Conservation (phyloP, 2,797 vertebrate genomes). For the Myioborus miniatus region DNA sequence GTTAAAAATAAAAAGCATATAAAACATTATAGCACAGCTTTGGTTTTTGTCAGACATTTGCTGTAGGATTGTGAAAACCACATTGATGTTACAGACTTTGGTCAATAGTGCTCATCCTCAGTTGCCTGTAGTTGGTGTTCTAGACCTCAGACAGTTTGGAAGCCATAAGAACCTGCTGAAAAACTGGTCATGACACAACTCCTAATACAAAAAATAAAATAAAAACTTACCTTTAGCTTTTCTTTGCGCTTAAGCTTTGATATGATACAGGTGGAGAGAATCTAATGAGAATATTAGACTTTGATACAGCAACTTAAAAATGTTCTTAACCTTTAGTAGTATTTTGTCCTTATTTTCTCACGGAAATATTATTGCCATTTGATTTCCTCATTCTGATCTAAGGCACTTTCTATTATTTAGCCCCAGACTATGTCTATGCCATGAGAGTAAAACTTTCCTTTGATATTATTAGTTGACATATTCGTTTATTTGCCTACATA, state of each 20-base stretch:
- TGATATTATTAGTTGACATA: neutral
- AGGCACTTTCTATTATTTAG: neutral
- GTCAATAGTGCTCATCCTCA: neutral
- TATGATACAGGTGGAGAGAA: neutral
- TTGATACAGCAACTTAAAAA: neutral
- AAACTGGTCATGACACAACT: neutral
- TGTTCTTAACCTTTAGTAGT: neutral
- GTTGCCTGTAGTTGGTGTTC: neutral
- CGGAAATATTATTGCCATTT: neutral
- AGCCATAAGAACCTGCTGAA: neutral
- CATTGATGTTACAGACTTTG: neutral
- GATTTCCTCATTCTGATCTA: neutral
- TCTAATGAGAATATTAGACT: constrained; percentile 2
- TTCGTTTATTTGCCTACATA: constrained; percentile 1
- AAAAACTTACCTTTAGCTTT: neutral
- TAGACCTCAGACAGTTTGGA: neutral
- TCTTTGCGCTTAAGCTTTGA: neutral
- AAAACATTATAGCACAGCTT: neutral
- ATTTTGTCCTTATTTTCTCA: neutral
- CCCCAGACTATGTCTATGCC: neutral
- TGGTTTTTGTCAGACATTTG: neutral
- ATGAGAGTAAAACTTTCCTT: neutral
- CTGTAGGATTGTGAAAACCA: neutral
- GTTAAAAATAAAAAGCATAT: neutral
- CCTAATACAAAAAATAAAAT: neutral